These are phyloP conservation scores for Scrobipalpa costella DNA, from an alignment of 2,888 invertebrate genomes.

Conservation along the genomic window DNA sequence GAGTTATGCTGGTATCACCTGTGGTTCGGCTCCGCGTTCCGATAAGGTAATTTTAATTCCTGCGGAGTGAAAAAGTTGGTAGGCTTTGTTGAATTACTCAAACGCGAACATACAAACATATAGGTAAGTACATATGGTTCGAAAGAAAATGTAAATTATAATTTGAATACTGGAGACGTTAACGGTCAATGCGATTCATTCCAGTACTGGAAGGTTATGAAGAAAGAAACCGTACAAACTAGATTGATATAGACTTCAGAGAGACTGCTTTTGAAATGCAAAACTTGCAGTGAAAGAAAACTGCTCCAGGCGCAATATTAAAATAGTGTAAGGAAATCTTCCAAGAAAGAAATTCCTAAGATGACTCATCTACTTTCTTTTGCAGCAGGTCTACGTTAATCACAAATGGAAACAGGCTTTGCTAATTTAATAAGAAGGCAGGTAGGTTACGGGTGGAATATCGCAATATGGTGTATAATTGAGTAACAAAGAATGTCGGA, in stretches of 20 bases:
- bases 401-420: neutral
- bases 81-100: conserved; percentile 51
- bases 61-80: conserved; percentile 73
- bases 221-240: neutral
- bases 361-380: neutral
- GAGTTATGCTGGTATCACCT: conserved; percentile 75
- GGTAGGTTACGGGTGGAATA: neutral
- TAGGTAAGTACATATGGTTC: conserved; percentile 40
- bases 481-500: conserved; percentile 35
- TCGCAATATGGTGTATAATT: neutral
- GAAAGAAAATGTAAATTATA: conserved; percentile 64
- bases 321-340: neutral
- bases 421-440: conserved; percentile 31
- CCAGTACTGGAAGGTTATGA: neutral
- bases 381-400: neutral
- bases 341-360: neutral
- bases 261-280: neutral
- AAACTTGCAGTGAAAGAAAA: neutral
- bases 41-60: conserved; percentile 78
- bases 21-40: conserved; percentile 63
- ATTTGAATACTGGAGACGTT: conserved; percentile 66
- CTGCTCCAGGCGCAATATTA: neutral
- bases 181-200: conserved; percentile 51
- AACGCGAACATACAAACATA: conserved; percentile 44
- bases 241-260: neutral